Conservation (phyloP, 2,888 invertebrate species). For the Noctua janthina region DNA sequence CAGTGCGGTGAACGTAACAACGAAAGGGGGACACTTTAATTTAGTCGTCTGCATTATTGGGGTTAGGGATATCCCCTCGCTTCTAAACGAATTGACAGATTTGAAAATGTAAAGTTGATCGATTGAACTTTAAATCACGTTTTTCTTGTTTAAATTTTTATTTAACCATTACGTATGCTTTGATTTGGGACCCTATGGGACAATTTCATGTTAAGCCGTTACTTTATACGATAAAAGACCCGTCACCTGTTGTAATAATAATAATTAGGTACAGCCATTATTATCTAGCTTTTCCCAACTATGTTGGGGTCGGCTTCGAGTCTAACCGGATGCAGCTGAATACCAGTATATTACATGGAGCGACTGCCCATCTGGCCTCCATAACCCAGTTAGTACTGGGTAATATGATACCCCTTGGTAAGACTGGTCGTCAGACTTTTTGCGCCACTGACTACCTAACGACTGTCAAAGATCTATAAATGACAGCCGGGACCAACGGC, state of each 20-base stretch:
- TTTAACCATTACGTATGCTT: background rate
- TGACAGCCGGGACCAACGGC: too few relatives aligned
- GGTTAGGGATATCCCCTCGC: conserved; percentile 45
- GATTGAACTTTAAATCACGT: background rate
- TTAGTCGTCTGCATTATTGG: conserved; percentile 13
- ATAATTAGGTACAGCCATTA: background rate
- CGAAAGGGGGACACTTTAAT: conserved; percentile 50
- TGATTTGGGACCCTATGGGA: background rate
- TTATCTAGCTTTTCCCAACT: background rate
- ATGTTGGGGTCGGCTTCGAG: too few relatives aligned
- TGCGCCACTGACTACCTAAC: too few relatives aligned
- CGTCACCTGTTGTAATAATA: background rate
- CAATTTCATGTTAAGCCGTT: background rate
- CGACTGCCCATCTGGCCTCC: too few relatives aligned
- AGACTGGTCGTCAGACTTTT: too few relatives aligned
- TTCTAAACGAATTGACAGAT: conserved; percentile 33
- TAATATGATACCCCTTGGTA: too few relatives aligned
- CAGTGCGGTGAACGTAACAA: conserved; percentile 15
- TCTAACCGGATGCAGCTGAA: too few relatives aligned
- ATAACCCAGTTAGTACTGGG: too few relatives aligned
- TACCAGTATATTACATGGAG: too few relatives aligned
- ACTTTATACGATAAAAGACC: background rate
- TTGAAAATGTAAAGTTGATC: conserved; percentile 9
- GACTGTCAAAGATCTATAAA: too few relatives aligned
- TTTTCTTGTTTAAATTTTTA: background rate